Conservation (phyloP, 2,888 invertebrate species). For the Parthenolecanium corni region DNA sequence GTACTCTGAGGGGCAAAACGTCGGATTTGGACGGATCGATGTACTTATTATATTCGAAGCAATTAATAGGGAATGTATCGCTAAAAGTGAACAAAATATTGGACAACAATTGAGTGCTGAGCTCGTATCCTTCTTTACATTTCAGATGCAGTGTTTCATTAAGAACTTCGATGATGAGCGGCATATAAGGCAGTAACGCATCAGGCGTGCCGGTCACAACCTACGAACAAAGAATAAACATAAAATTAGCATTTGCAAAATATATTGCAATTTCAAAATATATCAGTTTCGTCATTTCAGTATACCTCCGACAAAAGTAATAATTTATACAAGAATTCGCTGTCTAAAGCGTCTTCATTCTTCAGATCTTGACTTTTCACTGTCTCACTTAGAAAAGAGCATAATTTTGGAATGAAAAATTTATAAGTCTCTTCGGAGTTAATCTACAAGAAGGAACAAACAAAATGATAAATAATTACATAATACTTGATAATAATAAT, state of each 20-base stretch:
- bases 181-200: conserved; percentile 53
- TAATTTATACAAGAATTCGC: conserved; percentile 65
- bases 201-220: conserved; percentile 54
- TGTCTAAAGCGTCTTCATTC: conserved; percentile 64
- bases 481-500: no score
- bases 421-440: conserved; percentile 59
- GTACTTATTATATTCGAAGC: conserved; percentile 35
- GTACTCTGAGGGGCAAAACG: neutral
- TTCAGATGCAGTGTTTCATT: conserved; percentile 57
- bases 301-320: conserved; percentile 56
- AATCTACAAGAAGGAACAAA: conserved; percentile 46
- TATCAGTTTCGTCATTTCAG: neutral
- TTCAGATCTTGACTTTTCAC: conserved; percentile 53
- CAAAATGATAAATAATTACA: no score
- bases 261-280: neutral
- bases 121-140: conserved; percentile 52
- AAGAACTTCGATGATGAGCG: conserved; percentile 52
- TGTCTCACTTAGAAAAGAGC: conserved; percentile 51
- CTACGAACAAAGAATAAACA: conserved; percentile 36
- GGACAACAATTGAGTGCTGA: conserved; percentile 51
- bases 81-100: conserved; percentile 50
- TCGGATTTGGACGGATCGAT: neutral
- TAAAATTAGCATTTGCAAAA: no score
- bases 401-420: conserved; percentile 59
- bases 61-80: conserved; percentile 50